Percentiles rank a stretch among this genome's conserved stretches.
These are phyloP conservation scores for Bubo blakistoni DNA, from an alignment of 2,113 vertebrate genomes.

Conservation along the genomic window DNA sequence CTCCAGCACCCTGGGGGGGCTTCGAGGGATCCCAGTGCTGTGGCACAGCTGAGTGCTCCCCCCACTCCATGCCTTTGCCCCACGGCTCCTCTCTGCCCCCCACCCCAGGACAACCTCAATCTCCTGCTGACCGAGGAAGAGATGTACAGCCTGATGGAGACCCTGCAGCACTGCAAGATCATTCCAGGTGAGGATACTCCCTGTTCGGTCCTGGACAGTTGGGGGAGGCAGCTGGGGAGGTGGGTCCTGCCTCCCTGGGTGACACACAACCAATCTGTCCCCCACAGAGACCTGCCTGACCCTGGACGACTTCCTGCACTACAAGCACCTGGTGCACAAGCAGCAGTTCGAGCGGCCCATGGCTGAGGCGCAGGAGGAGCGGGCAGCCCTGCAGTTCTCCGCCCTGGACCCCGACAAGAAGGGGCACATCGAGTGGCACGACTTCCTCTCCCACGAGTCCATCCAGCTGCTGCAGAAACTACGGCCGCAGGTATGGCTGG, in stretches of 20 bases:
- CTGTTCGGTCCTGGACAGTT: neutral
- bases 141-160: conserved; percentile 93
- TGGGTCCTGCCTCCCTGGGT: accelerated
- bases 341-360: conserved; percentile 83
- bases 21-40: accelerated
- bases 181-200: conserved; percentile 80
- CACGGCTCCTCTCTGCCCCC: neutral
- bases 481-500: conserved; percentile 79
- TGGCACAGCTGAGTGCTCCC: accelerated
- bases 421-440: conserved; percentile 88
- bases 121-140: conserved; percentile 94
- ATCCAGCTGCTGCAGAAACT: conserved; percentile 86
- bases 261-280: neutral
- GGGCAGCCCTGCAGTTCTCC: conserved; percentile 85
- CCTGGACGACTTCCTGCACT: conserved; percentile 90
- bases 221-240: neutral
- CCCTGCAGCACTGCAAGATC: conserved; percentile 88
- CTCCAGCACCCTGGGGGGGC: neutral
- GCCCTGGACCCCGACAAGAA: conserved; percentile 87
- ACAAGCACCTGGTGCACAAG: conserved; percentile 90
- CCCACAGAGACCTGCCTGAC: conserved; percentile 85
- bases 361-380: conserved; percentile 85
- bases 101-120: conserved; percentile 90
- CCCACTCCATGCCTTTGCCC: neutral
- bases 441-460: conserved; percentile 93